Evolutionary conservation across 2,888 invertebrate species (phyloP).

Genomic region (Tanytarsus gracilentus): DNA sequence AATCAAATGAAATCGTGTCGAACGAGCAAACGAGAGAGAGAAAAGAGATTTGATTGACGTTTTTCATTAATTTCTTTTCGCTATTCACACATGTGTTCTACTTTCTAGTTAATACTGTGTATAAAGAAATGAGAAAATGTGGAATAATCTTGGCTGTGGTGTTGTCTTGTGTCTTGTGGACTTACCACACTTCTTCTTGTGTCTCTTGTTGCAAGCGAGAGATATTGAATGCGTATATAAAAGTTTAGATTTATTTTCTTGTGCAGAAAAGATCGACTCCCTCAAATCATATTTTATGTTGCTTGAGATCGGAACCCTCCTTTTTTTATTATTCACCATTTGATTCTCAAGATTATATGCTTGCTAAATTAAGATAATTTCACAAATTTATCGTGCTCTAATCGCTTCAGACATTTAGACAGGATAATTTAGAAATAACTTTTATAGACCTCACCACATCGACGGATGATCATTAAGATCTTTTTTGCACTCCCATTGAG

Average conservation of each 20-base stretch:
- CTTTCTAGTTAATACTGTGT: conserved; percentile 19
- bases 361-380: conserved; percentile 9
- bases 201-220: neutral
- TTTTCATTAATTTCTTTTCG: conserved; percentile 25
- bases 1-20: neutral
- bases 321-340: neutral
- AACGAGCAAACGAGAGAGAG: conserved; percentile 7
- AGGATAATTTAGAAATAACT: conserved; percentile 2
- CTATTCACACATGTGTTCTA: conserved; percentile 29
- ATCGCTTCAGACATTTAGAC: conserved; percentile 6
- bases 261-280: neutral
- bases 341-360: neutral
- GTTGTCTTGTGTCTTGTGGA: neutral
- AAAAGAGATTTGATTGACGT: conserved; percentile 18
- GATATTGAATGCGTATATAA: neutral
- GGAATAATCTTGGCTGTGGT: conserved; percentile 1
- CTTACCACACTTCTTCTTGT: neutral
- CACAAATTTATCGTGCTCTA: neutral
- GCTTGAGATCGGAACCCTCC: neutral
- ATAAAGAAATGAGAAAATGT: neutral
- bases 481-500: neutral
- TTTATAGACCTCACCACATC: conserved; percentile 6
- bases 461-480: conserved; percentile 6
- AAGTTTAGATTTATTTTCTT: neutral
- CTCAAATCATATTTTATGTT: neutral